These are phyloP conservation scores for Cisticola juncidis DNA, from an alignment of 2,113 vertebrate genomes.

Conservation along the genomic window DNA sequence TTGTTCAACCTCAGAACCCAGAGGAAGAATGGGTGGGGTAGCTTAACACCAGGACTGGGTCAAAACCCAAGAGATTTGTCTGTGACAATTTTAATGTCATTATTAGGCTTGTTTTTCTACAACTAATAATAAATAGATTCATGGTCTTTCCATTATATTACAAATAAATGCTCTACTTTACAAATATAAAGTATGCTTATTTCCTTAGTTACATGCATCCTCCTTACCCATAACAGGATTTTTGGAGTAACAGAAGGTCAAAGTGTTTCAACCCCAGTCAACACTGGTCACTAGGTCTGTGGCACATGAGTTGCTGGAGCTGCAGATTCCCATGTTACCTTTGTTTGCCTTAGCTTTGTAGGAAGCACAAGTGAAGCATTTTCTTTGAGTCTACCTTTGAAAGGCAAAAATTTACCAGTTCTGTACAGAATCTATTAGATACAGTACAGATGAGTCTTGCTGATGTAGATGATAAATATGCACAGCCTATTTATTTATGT, in stretches of 20 bases:
- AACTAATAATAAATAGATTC: background rate
- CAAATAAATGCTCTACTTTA: background rate
- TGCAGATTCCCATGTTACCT: background rate
- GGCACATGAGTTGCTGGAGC: background rate
- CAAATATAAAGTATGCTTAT: background rate
- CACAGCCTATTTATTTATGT: background rate
- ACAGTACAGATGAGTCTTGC: background rate
- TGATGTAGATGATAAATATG: slow-evolving; percentile 9
- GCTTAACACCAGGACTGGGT: background rate
- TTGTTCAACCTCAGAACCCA: background rate
- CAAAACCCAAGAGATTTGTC: background rate
- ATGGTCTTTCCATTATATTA: background rate
- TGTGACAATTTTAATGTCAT: background rate
- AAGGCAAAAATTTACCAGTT: background rate
- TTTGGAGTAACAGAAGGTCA: background rate
- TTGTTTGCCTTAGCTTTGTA: background rate
- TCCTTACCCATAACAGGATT: background rate
- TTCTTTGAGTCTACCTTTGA: background rate
- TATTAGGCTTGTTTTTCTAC: background rate
- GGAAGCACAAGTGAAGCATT: background rate
- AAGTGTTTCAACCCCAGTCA: background rate
- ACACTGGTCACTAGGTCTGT: background rate
- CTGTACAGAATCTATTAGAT: background rate
- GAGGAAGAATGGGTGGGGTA: background rate
- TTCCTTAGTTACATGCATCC: background rate